Percentiles rank a stretch among this genome's conserved stretches.
Evolutionary conservation across 2,888 invertebrate species (phyloP).

Genomic region (Frankliniella intonsa): DNA sequence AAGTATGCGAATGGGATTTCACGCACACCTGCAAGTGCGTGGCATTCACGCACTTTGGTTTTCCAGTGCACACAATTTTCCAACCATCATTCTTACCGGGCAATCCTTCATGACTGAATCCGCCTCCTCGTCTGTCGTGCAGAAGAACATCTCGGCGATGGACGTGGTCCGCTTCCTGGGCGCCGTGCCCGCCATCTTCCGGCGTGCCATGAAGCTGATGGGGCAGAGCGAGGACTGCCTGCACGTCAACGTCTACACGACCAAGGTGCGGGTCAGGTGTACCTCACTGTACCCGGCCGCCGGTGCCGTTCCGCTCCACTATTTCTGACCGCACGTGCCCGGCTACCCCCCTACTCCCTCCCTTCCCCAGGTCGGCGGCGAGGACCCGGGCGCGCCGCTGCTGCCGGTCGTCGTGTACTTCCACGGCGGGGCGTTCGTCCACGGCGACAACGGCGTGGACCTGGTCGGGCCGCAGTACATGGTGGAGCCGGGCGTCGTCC

Average conservation of each 20-base stretch:
- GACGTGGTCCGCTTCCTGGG: slow-evolving; percentile 8
- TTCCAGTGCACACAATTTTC: too few relatives aligned
- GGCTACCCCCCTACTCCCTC: neutral
- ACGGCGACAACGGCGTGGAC: neutral
- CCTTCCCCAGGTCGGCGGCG: neutral
- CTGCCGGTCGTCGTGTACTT: neutral
- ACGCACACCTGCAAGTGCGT: too few relatives aligned
- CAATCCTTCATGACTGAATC: neutral
- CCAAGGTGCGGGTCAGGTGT: neutral
- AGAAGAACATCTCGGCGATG: neutral
- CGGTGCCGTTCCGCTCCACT: too few relatives aligned
- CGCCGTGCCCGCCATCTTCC: neutral
- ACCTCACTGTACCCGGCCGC: neutral
- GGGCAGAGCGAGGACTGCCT: slow-evolving; percentile 12
- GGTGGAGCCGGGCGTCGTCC: neutral
- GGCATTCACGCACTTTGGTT: too few relatives aligned
- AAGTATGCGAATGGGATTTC: too few relatives aligned
- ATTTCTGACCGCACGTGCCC: too few relatives aligned
- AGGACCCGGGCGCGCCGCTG: neutral
- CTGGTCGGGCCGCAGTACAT: neutral
- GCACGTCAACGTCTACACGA: slow-evolving; percentile 7
- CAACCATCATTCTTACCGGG: too few relatives aligned
- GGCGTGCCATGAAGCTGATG: neutral
- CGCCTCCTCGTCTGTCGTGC: neutral
- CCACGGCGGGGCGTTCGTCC: slow-evolving; percentile 2